phyloP scores from a whole-genome alignment of 2,797 vertebrate species.

The Philypnodon macrostomus region DNA sequence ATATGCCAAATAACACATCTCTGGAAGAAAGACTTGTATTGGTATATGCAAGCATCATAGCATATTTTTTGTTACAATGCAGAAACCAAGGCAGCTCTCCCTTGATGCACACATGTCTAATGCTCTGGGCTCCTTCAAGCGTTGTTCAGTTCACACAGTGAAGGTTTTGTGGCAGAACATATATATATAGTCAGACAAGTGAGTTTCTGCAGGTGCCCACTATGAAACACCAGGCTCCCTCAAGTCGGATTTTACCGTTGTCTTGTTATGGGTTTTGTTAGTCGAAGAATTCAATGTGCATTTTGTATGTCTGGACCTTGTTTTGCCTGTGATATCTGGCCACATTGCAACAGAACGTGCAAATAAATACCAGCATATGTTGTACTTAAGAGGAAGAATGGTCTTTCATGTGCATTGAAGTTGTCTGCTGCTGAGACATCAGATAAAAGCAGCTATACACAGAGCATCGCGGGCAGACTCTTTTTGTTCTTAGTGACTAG shows the following conservation, averaged over 20 bases:
- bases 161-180: constrained; percentile 35
- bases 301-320: no score
- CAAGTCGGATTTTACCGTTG: constrained; percentile 42
- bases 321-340: constrained; percentile 8
- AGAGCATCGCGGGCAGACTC: constrained; percentile 4
- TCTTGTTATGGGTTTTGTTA: no score
- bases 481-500: constrained; percentile 4
- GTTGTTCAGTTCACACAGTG: constrained; percentile 35
- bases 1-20: no score
- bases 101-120: constrained; percentile 19
- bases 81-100: constrained; percentile 5
- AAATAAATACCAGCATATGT: constrained; percentile 7
- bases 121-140: constrained; percentile 12
- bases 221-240: constrained; percentile 43
- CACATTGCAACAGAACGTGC: constrained; percentile 4
- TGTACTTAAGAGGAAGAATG: constrained; percentile 3
- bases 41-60: no score
- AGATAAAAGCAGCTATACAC: constrained; percentile 12
- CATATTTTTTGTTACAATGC: not conserved
- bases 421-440: not conserved
- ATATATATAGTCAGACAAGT: constrained; percentile 20
- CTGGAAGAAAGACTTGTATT: no score
- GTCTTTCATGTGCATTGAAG: constrained; percentile 6
- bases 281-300: no score
- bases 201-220: constrained; percentile 37